Percentiles rank a stretch among this genome's conserved stretches.
These are phyloP conservation scores for Eupsilia transversa DNA, from an alignment of 2,888 invertebrate genomes.

Conservation along the genomic window DNA sequence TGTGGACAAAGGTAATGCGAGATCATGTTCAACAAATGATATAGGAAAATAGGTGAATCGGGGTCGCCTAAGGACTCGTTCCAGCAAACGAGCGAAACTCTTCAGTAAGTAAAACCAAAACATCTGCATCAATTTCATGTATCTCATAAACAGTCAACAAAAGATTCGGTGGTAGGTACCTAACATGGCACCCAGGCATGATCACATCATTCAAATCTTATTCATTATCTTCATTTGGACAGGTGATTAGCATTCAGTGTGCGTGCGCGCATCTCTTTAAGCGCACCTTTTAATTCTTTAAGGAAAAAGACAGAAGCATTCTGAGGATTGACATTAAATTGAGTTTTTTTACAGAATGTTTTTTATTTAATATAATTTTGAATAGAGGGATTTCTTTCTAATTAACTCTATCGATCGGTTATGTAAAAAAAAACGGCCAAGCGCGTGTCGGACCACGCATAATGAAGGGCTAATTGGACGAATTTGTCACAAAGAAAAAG, in stretches of 20 bases:
- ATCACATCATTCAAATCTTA: constrained; percentile 39
- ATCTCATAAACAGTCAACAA: constrained; percentile 6
- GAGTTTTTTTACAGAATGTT: neutral
- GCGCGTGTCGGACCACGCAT: neutral
- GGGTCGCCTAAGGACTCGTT: neutral
- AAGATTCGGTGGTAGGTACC: constrained; percentile 13
- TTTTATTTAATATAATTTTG: neutral
- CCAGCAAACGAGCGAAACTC: neutral
- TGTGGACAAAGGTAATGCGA: neutral
- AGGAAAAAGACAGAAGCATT: constrained; percentile 7
- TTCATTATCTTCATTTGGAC: constrained; percentile 43
- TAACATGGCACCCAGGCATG: neutral
- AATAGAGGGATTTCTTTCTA: neutral
- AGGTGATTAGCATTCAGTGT: constrained; percentile 28
- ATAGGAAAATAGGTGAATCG: neutral
- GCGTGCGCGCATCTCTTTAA: constrained; percentile 44
- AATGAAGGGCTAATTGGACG: neutral
- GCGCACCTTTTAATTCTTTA: constrained; percentile 23
- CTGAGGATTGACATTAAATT: neutral
- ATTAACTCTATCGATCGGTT: neutral
- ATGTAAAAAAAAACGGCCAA: neutral
- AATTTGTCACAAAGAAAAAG: no score
- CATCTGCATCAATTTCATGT: neutral
- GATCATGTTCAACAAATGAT: neutral
- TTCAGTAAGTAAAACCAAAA: neutral